phyloP scores from a whole-genome alignment of 2,113 vertebrate genomes.

The Struthidea cinerea region DNA sequence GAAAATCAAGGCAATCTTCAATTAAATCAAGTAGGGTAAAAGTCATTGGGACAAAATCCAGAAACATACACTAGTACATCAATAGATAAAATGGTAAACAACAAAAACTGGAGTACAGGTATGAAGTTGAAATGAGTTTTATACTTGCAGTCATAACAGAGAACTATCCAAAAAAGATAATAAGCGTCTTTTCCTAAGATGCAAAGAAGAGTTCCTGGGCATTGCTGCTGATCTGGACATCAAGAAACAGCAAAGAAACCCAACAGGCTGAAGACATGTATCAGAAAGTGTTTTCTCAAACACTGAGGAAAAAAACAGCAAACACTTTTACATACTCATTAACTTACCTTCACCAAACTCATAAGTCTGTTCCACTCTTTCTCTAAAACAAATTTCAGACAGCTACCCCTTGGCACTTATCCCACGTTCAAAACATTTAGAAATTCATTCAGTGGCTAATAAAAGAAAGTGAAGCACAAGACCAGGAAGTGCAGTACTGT shows the following conservation, averaged over 20 bases:
- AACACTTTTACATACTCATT: not conserved
- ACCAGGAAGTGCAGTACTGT: not conserved
- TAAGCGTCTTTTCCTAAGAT: rapidly evolving
- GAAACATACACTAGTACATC: not conserved
- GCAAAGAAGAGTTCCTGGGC: not conserved
- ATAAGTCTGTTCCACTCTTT: not conserved
- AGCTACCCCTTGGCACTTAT: not conserved
- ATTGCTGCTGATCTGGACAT: not conserved
- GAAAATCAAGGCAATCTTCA: not conserved
- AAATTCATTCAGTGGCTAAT: not conserved
- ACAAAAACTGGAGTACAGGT: not conserved
- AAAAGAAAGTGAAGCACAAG: not conserved
- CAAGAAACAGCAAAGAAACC: not conserved
- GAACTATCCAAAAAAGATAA: not conserved
- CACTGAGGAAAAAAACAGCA: not conserved
- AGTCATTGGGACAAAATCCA: not conserved
- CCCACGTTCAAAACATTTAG: not conserved
- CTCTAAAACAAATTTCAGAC: not conserved
- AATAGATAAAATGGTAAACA: not conserved
- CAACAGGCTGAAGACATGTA: rapidly evolving
- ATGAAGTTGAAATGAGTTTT: not conserved
- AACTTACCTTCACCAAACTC: not conserved
- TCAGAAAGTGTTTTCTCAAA: not conserved
- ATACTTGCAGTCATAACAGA: not conserved
- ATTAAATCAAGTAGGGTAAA: not conserved